Conservation (phyloP, 2,113 vertebrate genomes). For the Notarius quadriscutis region DNA sequence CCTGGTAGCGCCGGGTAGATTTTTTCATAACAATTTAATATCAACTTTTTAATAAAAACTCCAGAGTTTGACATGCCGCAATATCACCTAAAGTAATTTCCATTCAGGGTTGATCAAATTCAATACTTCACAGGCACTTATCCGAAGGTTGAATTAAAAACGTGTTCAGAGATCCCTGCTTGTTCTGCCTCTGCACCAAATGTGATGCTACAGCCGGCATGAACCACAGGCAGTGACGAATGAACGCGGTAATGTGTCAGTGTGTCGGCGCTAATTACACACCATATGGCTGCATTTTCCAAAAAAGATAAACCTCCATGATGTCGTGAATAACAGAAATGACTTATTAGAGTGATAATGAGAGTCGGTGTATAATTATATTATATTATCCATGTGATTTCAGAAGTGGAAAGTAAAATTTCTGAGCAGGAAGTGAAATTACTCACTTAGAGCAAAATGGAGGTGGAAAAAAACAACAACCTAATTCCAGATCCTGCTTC, state of each 20-base stretch:
- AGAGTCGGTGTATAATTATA: not conserved
- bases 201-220: not conserved
- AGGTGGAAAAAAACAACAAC: too few species aligned
- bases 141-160: not conserved
- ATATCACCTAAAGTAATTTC: constrained; percentile 11
- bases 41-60: constrained; percentile 13
- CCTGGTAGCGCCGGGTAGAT: not conserved
- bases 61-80: not conserved
- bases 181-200: not conserved
- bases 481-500: not conserved
- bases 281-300: constrained; percentile 8
- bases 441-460: not conserved
- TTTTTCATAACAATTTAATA: constrained; percentile 14
- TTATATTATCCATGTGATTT: not conserved
- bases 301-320: not conserved
- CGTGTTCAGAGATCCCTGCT: not conserved
- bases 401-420: not conserved
- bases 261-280: constrained; percentile 16
- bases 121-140: constrained; percentile 6
- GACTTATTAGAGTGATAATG: not conserved
- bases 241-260: constrained; percentile 5
- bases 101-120: not conserved
- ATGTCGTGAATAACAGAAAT: not conserved
- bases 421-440: not conserved
- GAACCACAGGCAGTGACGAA: not conserved